Base-by-base conservation (phyloP, 2,113 vertebrate genomes). In the Nothoprocta pentlandii region DNA sequence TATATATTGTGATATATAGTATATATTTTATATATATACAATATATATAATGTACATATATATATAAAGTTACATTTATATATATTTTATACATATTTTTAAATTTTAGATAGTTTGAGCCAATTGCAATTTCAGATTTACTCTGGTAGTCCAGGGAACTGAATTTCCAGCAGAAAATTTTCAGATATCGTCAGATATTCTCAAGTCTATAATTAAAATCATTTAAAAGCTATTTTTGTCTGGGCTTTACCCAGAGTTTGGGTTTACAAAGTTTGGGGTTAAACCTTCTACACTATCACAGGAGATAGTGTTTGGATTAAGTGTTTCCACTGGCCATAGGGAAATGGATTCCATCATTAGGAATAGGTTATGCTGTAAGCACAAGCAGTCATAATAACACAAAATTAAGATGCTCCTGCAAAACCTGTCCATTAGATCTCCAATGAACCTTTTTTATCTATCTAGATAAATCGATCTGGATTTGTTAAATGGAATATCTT, bases 191-290 rank as follows among this genome's bases (percentile, higher is more conserved):
- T 96, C 84, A 89, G 79, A 90, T 85, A 82, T 66, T 94, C 61
- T 82, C 87, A 93, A 97, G 97, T 96, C 94, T 92, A 92, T 97
- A 95, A 89, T 96, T 96, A 97, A 97, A 97, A 94, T 44, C 66
- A 75, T 82, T 96, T 97, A 97, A 92, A 94, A 94, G 97, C 96
- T 96, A 94, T 67, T 96, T 94, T 92, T 85, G 51, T 32, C 42
- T 89, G 23, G 36, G 36, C 36, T 39, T 39, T 39, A 39, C 36
- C 36, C 36, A 39, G 36, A 39, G 36, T 39, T 39, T 39, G 36
- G 36, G 36, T 39, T 8, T 8, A 39, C 36, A 39, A 39, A 39
- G 49, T 49, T 49, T 22, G 22, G 88, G 76, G 83, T 85, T 94
- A 96, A 95, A 96, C 96, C 95, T 98, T 96, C 93, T 80, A 87